phyloP scores from a whole-genome alignment of 2,113 vertebrate species.

The Heloderma charlesbogerti region DNA sequence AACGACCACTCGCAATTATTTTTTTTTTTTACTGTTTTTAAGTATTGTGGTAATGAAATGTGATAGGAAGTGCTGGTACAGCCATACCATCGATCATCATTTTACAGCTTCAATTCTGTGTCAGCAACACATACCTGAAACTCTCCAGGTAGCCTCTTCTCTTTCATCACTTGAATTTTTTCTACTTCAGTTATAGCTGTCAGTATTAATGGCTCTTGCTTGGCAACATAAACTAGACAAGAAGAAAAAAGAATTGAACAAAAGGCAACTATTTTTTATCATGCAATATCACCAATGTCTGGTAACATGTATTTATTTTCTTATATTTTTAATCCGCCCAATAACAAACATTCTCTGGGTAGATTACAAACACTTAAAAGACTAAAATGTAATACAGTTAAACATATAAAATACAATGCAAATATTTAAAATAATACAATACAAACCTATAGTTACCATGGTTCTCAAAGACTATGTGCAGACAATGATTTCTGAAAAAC shows the following conservation, averaged over 20 bases:
- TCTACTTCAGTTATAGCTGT: conserved; percentile 77
- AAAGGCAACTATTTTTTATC: neutral
- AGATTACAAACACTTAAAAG: neutral
- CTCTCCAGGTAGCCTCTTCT: conserved; percentile 72
- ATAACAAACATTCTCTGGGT: too few relatives aligned
- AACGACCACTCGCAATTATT: too few relatives aligned
- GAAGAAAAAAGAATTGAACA: conserved; percentile 42
- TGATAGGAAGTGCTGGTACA: too few relatives aligned
- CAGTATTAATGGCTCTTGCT: conserved; percentile 77
- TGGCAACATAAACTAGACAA: conserved; percentile 83
- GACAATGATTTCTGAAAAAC: neutral
- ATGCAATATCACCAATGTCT: neutral
- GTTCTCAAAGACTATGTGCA: neutral
- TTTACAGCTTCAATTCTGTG: too few relatives aligned
- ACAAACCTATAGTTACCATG: neutral
- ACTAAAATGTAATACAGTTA: neutral
- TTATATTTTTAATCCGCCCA: too few relatives aligned
- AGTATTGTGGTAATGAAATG: too few relatives aligned
- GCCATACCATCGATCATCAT: too few relatives aligned
- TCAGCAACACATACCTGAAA: conserved; percentile 77
- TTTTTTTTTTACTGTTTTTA: too few relatives aligned
- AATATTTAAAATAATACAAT: too few relatives aligned
- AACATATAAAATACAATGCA: neutral
- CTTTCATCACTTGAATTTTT: conserved; percentile 66
- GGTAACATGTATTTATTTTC: neutral